A percentile compares a stretch with the other conserved stretches of the same genome.
These are phyloP conservation scores for Oxyscelio sp. DNA, from an alignment of 2,888 invertebrate genomes.

Conservation along the genomic window DNA sequence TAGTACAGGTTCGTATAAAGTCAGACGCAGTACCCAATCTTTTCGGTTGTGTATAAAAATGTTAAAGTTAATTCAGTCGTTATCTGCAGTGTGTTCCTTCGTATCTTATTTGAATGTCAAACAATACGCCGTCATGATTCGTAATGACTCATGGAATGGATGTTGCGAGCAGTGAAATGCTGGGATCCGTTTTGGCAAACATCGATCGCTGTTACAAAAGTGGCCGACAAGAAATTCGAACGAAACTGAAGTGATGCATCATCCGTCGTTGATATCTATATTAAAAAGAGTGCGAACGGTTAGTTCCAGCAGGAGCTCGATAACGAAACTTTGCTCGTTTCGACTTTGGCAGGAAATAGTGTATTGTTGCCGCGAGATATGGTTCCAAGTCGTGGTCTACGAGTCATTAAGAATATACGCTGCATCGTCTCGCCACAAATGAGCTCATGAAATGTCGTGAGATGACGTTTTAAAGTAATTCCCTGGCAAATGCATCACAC, in stretches of 20 bases:
- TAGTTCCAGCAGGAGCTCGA: constrained; percentile 32
- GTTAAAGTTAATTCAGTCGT: constrained; percentile 54
- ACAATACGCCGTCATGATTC: not conserved
- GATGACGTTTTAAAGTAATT: constrained; percentile 79
- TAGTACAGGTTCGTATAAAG: constrained; percentile 49
- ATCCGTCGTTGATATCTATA: constrained; percentile 13
- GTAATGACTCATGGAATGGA: not conserved
- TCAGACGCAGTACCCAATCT: constrained; percentile 32
- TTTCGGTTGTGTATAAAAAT: constrained; percentile 44
- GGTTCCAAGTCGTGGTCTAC: constrained; percentile 73
- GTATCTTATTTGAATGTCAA: constrained; percentile 10
- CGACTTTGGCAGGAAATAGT: constrained; percentile 73
- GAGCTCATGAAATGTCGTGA: constrained; percentile 71
- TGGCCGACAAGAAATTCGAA: too few relatives aligned
- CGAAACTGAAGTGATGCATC: too few relatives aligned
- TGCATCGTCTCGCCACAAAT: constrained; percentile 73
- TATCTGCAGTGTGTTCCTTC: too few relatives aligned
- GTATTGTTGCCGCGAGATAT: constrained; percentile 74
- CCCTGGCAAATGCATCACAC: constrained; percentile 75
- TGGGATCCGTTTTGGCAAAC: not conserved
- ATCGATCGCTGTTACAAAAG: not conserved
- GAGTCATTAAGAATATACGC: constrained; percentile 83
- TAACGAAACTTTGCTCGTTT: constrained; percentile 77
- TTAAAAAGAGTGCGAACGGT: constrained; percentile 14
- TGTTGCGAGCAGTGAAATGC: too few relatives aligned